These are phyloP conservation scores for Mechanitis messenoides DNA, from an alignment of 2,888 invertebrate genomes.

Conservation along the genomic window DNA sequence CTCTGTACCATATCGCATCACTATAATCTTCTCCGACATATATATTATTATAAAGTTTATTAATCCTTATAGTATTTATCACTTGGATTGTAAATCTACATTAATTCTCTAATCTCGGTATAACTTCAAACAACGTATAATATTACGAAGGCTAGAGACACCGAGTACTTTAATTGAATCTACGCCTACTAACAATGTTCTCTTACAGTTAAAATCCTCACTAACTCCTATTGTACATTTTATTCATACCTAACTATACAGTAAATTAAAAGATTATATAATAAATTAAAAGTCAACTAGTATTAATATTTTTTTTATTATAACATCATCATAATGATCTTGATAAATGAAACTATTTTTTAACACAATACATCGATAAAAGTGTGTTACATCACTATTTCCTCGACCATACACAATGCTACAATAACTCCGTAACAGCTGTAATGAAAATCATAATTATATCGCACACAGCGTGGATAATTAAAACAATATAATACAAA, in stretches of 20 bases:
- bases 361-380: not conserved
- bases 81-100: too few species aligned
- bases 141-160: not conserved
- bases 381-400: constrained; percentile 29
- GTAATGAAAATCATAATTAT: constrained; percentile 34
- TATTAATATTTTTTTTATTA: too few species aligned
- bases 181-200: constrained; percentile 4
- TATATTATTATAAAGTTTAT: too few species aligned
- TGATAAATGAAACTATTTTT: constrained; percentile 2
- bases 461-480: constrained; percentile 30
- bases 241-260: too few species aligned
- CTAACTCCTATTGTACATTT: too few species aligned
- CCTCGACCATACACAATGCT: constrained; percentile 25
- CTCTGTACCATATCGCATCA: too few species aligned
- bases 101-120: not conserved
- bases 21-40: too few species aligned
- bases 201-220: not conserved
- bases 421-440: constrained; percentile 26
- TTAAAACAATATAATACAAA: constrained; percentile 27
- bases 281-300: too few species aligned
- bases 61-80: too few species aligned
- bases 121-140: constrained; percentile 2
- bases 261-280: too few species aligned
- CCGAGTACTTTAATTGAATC: constrained; percentile 5
- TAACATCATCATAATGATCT: constrained; percentile 11